These are phyloP conservation scores for Aphelocoma californica DNA, from an alignment of 2,797 vertebrate species.

Conservation along the genomic window DNA sequence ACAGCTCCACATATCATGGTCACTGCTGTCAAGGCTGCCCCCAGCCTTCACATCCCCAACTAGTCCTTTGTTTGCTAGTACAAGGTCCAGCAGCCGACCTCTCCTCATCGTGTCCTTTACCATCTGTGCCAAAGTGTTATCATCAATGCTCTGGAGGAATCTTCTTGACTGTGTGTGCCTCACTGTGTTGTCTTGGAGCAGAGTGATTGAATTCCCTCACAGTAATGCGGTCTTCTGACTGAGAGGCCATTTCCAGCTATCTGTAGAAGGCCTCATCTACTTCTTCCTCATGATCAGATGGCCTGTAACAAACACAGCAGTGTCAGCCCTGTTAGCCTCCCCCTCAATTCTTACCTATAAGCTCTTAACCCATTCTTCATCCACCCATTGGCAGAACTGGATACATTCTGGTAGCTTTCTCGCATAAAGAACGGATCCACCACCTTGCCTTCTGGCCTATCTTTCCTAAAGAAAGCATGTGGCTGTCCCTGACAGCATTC, in stretches of 20 bases:
- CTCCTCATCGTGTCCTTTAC: not conserved
- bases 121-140: not conserved
- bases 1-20: not conserved
- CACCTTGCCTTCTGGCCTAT: not conserved
- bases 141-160: not conserved
- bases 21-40: not conserved
- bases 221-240: accelerated
- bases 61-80: not conserved
- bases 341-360: not conserved
- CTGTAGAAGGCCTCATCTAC: not conserved
- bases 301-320: not conserved
- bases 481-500: not conserved
- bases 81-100: not conserved
- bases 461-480: not conserved
- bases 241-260: not conserved
- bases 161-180: not conserved
- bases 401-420: not conserved
- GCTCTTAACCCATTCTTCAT: not conserved
- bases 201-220: not conserved
- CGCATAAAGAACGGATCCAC: not conserved
- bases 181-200: not conserved
- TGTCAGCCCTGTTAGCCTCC: not conserved
- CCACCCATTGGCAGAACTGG: not conserved
- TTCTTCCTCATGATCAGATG: not conserved
- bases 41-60: not conserved